Evolutionary conservation across 2,113 vertebrate genomes (phyloP), one percentile per base, ranked within the genome.

Genomic region (Xyliphius kryptos): DNA sequence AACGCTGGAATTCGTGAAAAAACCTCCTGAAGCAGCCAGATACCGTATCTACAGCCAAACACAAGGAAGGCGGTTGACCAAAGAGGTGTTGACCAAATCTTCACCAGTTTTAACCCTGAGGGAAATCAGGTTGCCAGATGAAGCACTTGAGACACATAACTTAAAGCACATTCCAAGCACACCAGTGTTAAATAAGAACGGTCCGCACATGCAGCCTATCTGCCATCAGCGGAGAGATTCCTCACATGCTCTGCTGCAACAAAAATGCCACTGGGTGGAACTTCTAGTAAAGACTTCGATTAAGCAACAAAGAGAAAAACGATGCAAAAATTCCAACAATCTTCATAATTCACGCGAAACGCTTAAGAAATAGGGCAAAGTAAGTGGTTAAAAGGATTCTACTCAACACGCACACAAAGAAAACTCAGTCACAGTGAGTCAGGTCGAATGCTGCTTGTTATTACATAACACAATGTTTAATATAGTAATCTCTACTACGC

Each of bases 401-500:
- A 52, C 5, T 5, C 38, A 21, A 50, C 1, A 48, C 14, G n/a
- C 0, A 57, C 3, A 57, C 5, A 20, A n/a, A 37, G 46, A n/a
- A 44, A 7, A 60, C 32, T 2, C 19, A 63, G 14, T 40, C 38
- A 41, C 12, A 37, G 37, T 2, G 50, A 22, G 13, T 48, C 22
- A 55, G 9, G 40, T 15, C 48, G 16, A 49, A 9, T 50, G 47
- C 47, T 52, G 55, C 44, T 65, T 16, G 61, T 52, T 32, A 77
- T 80, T 74, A 83, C 81, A 86, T 91, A 82, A 84, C 90, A 93
- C 91, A 92, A 91, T 79, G 91, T 97, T 90, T 98, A 97, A 95
- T 97, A 96, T 91, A 97, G 93, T 89, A 83, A 90, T 91, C 91
- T 91, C 91, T 91, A 90, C 84, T 90, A 90, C 87, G 92, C n/a